Base-by-base conservation (phyloP, 2,797 vertebrate genomes). In the Spondyliosoma cantharus region DNA sequence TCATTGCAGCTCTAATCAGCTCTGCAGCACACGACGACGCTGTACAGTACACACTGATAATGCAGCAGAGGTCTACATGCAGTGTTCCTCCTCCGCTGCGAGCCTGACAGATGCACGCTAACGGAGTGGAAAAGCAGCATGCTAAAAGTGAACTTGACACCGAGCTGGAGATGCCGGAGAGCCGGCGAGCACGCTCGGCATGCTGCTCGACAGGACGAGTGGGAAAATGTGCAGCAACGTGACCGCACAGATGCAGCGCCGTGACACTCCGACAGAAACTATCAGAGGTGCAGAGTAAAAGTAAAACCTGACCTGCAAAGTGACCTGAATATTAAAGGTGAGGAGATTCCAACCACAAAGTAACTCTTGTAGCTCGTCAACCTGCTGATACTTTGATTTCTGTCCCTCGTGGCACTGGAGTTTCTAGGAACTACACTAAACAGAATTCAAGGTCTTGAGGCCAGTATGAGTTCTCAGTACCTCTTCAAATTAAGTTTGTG, bases 101-200 rank as follows among this genome's bases (percentile, higher is more conserved):
- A 54, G 37, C 56, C 59, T 29, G 48, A 73, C 77, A 77, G 57
- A 84, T 54, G 89, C 70, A 79, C 11, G 42, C 69, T 42, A 58
- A 43, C 74, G 27, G 64, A 74, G 76, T 62, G 74, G 75, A 79
- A 75, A 64, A 74, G 78, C 78, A 48, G 58, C 12, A 6, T 8
- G 59, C 72, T 68, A 58, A 80, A 81, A 53, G 80, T 52, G 79
- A 92, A 92, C 66, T 19, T 27, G 90, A 92, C 85, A 93, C 91
- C 57, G 14, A 8, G 84, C 80, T 77, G 85, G 69, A 80, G 90
- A 91, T 90, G 83, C 80, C 87, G 67, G 69, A 59, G 78, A 13
- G 61, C 60, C 54, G 77, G 59, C 48, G 76, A 87, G 81, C 78
- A 61, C 72, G 82, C 62, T 11, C 22, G 87, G 88, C 85, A 92